Evolutionary conservation across 2,797 vertebrate species (phyloP), one percentile per base, ranked within the genome.

Genomic region (Acanthornis magna): DNA sequence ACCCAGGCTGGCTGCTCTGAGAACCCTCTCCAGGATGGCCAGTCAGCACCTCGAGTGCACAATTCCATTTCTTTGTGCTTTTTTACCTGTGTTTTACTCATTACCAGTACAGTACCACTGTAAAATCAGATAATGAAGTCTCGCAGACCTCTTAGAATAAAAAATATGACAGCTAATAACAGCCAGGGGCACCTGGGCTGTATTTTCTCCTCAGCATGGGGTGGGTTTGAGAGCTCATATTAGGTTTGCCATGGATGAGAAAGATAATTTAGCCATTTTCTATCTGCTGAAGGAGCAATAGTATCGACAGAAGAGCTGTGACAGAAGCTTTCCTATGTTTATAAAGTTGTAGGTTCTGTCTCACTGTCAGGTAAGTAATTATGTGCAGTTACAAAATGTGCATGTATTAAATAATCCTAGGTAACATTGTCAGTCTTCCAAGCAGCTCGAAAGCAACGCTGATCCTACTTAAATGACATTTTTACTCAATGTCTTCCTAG

Each of bases 71-170:
- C 53, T 84, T 61, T 79, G 25, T 61, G 58, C 66, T 79, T 67
- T 47, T 94, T 86, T 38, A 62, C 79, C 58, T 63, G 50, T 10
- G 25, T 80, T 90, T 95, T 26, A 84, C 91, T 94, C 7, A 3
- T 89, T 93, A 91, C 38, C 48, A 15, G 48, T 13, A 70, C 85
- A 84, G 68, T 45, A 80, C 34, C 32, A 13, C 63, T 86, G 89
- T 84, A 94, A 96, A 97, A 82, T 66, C 90, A 57, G 91, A 80
- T 91, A 95, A 95, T 95, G 93, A 95, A 96, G 87, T 86, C 92
- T 84, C 93, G 43, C 82, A 93, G 68, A 32, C 70, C 42, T 89
- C 63, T 82, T 89, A 79, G 76, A 94, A 89, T 93, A 89, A 86
- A 90, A 87, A 55, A 65, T 22, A 86, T 78, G 92, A 89, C 93